Evolutionary conservation across 2,888 invertebrate species (phyloP).

Genomic region (Penaeus monodon): DNA sequence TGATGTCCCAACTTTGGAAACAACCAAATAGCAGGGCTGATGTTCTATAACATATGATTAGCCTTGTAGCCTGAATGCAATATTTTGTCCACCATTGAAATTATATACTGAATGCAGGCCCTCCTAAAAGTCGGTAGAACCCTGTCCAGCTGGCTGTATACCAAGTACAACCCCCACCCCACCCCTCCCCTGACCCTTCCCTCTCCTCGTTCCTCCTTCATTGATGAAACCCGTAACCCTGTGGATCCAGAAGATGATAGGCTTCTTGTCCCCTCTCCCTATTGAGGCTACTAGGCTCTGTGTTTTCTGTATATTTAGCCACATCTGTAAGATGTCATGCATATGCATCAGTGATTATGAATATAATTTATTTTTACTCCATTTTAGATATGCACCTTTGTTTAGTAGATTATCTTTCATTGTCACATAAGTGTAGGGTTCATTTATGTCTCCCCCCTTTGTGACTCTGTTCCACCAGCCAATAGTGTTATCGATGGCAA

Average conservation of each 20-base stretch:
- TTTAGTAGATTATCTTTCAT: conserved; percentile 58
- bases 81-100: conserved; percentile 57
- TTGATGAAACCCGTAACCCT: neutral
- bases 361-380: conserved; percentile 62
- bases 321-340: conserved; percentile 55
- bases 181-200: conserved; percentile 13
- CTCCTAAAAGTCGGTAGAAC: conserved; percentile 55
- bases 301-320: conserved; percentile 63
- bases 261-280: conserved; percentile 24
- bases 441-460: conserved; percentile 57
- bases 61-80: conserved; percentile 56
- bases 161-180: conserved; percentile 50
- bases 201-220: neutral
- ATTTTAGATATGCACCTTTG: conserved; percentile 58
- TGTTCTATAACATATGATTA: conserved; percentile 50
- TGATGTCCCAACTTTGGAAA: conserved; percentile 36
- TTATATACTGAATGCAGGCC: conserved; percentile 58
- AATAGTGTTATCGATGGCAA: conserved; percentile 50
- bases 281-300: conserved; percentile 58
- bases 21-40: conserved; percentile 45
- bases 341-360: conserved; percentile 52
- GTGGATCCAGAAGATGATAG: neutral
- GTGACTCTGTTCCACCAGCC: conserved; percentile 59
- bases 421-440: conserved; percentile 49
- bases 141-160: conserved; percentile 59